Conservation (phyloP, 1,140 invertebrate species). For the Pseudomyrmex dendroicus region DNA sequence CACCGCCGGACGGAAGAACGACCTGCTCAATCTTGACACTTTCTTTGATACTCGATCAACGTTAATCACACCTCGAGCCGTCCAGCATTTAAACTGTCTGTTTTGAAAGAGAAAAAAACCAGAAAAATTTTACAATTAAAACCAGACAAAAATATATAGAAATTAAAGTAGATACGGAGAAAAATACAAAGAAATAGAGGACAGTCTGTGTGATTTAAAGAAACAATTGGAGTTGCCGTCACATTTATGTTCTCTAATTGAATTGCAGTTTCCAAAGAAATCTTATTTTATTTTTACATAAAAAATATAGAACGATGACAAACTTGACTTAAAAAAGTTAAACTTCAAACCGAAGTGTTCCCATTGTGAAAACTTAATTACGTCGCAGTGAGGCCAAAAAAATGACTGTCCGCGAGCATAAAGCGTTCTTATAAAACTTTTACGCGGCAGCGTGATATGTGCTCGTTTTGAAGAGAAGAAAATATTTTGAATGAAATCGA, state of each 20-base stretch:
- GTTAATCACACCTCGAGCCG: constrained; percentile 67
- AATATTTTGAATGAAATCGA: constrained; percentile 36
- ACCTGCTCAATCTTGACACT: constrained; percentile 74
- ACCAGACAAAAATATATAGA: not conserved
- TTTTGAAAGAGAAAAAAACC: constrained; percentile 11
- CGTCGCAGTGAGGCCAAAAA: too few relatives aligned
- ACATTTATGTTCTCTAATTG: not conserved
- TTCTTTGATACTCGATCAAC: constrained; percentile 66
- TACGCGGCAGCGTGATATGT: not conserved
- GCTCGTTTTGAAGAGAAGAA: constrained; percentile 19
- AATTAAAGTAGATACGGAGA: not conserved
- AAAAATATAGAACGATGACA: too few relatives aligned
- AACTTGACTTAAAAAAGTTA: too few relatives aligned
- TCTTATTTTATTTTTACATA: too few relatives aligned
- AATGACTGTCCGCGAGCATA: not conserved
- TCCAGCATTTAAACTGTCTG: constrained; percentile 72
- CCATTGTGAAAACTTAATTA: too few relatives aligned
- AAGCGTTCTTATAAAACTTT: constrained; percentile 9
- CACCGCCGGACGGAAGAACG: constrained; percentile 71
- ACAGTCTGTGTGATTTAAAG: not conserved
- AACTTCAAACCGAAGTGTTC: too few relatives aligned
- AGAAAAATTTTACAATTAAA: not conserved
- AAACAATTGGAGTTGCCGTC: not conserved
- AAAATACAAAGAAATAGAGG: not conserved
- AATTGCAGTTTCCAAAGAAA: too few relatives aligned